A percentile compares a stretch with the other conserved stretches of the same genome.
These are phyloP conservation scores for Ectemnius continuus DNA, from an alignment of 2,888 invertebrate genomes.

Conservation along the genomic window DNA sequence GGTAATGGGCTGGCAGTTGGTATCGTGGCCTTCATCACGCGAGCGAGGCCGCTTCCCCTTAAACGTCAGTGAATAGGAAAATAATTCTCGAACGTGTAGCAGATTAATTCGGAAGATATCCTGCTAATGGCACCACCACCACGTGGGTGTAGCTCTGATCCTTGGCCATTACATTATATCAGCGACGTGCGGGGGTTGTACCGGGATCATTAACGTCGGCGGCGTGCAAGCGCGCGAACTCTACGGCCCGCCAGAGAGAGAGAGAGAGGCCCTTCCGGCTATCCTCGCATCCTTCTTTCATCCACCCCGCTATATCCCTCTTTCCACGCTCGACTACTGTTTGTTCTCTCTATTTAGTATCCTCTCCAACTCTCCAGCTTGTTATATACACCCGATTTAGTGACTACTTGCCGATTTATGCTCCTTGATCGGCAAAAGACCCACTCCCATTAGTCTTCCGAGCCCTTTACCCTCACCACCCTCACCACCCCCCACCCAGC, in stretches of 20 bases:
- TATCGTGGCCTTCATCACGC: conserved; percentile 27
- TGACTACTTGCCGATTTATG: not conserved
- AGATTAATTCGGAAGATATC: conserved; percentile 66
- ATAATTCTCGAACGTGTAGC: conserved; percentile 63
- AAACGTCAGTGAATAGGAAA: conserved; percentile 54
- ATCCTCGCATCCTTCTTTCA: conserved; percentile 21
- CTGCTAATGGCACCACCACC: conserved; percentile 48
- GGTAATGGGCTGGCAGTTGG: too few species aligned
- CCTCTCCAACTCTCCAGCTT: too few species aligned
- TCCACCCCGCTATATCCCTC: conserved; percentile 2
- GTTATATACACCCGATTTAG: too few species aligned
- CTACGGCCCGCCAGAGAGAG: not conserved
- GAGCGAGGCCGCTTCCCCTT: conserved; percentile 18
- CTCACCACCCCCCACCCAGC: too few species aligned
- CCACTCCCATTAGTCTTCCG: too few species aligned
- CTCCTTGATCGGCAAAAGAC: not conserved
- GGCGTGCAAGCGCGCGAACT: not conserved
- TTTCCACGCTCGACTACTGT: too few species aligned
- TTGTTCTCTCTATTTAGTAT: too few species aligned
- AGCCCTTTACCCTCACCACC: not conserved
- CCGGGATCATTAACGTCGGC: conserved; percentile 38
- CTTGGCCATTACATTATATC: conserved; percentile 37
- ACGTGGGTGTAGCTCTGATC: conserved; percentile 35
- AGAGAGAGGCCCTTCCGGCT: conserved; percentile 14
- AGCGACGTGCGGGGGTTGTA: conserved; percentile 18